Evolutionary conservation across 2,888 invertebrate genomes (phyloP).

Genomic region (Platerodrilus igneus): DNA sequence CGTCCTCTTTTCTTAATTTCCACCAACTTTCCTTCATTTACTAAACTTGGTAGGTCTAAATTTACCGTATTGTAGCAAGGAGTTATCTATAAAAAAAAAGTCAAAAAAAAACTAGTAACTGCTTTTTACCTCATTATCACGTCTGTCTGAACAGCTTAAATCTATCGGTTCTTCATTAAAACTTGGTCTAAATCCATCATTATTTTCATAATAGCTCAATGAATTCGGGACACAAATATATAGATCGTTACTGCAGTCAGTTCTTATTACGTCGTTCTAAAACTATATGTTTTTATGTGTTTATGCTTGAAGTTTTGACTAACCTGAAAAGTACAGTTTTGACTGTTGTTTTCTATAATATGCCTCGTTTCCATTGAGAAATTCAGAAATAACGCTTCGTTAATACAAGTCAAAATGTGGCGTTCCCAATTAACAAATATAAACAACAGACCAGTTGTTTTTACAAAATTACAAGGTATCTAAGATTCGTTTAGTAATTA

Average conservation of each 20-base stretch:
- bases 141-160: conserved; percentile 20
- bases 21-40: no score
- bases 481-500: no score
- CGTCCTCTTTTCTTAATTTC: conserved; percentile 21
- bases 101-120: no score
- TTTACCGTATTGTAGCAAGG: no score
- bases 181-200: background rate
- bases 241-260: background rate
- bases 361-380: conserved; percentile 29
- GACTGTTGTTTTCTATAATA: conserved; percentile 23
- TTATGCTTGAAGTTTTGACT: background rate
- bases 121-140: conserved; percentile 6
- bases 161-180: conserved; percentile 25
- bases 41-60: no score
- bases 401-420: no score
- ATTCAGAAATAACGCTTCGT: background rate
- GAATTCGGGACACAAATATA: background rate
- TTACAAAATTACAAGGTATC: no score
- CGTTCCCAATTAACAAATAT: no score
- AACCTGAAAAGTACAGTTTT: conserved; percentile 12
- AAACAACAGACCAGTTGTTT: no score
- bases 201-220: background rate
- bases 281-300: background rate
- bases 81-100: no score
- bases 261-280: background rate